phyloP scores from a whole-genome alignment of 1,140 invertebrate genomes.

The Diachasmimorpha longicaudata region DNA sequence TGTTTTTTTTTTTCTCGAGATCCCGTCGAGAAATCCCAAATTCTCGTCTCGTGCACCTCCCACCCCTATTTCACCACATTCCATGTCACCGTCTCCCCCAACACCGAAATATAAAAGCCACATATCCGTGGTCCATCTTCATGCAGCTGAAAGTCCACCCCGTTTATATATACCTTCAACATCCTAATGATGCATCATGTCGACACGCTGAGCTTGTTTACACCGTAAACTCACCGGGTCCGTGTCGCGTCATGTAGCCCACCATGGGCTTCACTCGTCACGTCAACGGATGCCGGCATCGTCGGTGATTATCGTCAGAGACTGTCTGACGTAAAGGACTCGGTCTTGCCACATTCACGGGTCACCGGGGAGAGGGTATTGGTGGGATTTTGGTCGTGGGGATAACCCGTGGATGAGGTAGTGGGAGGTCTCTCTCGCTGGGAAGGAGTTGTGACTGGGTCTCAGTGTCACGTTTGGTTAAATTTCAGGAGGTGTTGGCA shows the following conservation, averaged over 20 bases:
- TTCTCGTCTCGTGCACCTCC: no score
- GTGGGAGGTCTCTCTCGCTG: background rate
- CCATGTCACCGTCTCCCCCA: background rate
- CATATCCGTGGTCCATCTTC: background rate
- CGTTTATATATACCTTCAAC: background rate
- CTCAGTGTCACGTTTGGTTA: constrained; percentile 12
- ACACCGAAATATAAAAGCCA: background rate
- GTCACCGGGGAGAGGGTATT: background rate
- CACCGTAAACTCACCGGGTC: constrained; percentile 47
- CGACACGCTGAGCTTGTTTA: constrained; percentile 52
- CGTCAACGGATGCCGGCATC: background rate
- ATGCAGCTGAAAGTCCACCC: background rate
- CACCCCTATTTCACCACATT: no score
- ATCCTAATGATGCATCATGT: constrained; percentile 53
- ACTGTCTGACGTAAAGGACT: background rate
- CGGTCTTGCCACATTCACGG: background rate
- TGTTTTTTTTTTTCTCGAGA: no score
- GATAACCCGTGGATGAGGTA: no score
- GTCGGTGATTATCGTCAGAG: constrained; percentile 10
- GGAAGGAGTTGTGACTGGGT: constrained; percentile 13
- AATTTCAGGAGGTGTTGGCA: constrained; percentile 3
- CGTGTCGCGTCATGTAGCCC: background rate
- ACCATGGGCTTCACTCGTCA: background rate
- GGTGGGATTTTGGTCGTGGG: background rate
- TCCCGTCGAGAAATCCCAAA: no score